Evolutionary conservation across 2,113 vertebrate species (phyloP).

Genomic region (Nyctibius bracteatus): DNA sequence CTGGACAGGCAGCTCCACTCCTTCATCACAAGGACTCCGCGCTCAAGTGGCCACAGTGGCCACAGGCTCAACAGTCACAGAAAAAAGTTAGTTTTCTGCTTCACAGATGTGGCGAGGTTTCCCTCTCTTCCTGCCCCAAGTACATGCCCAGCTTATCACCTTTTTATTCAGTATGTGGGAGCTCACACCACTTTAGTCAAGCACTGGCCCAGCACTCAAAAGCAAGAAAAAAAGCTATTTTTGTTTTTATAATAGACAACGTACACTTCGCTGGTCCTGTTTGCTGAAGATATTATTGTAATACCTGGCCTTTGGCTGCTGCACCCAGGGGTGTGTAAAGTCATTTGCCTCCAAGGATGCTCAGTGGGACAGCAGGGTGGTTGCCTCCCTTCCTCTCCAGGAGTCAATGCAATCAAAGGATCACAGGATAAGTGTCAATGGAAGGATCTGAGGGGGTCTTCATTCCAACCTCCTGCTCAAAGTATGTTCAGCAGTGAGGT

Average conservation of each 20-base stretch:
- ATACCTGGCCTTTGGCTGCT: background rate
- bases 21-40: background rate
- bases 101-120: background rate
- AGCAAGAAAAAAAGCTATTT: background rate
- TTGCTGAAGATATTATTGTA: background rate
- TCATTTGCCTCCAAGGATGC: background rate
- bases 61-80: background rate
- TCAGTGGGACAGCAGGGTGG: background rate
- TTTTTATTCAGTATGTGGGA: background rate
- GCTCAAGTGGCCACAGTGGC: accelerated
- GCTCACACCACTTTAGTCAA: background rate
- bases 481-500: background rate
- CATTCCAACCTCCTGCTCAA: background rate
- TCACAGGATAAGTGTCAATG: background rate
- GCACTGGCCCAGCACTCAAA: background rate
- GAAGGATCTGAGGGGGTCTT: background rate
- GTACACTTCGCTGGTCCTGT: background rate
- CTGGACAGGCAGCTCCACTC: background rate
- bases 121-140: background rate
- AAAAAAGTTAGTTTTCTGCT: background rate
- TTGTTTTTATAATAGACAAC: background rate
- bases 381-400: background rate
- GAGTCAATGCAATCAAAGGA: background rate
- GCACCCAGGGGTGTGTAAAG: background rate
- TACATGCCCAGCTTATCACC: background rate